Percentiles rank a stretch among this genome's conserved stretches.
phyloP scores from a whole-genome alignment of 2,797 vertebrate species.

The Lepus townsendii region DNA sequence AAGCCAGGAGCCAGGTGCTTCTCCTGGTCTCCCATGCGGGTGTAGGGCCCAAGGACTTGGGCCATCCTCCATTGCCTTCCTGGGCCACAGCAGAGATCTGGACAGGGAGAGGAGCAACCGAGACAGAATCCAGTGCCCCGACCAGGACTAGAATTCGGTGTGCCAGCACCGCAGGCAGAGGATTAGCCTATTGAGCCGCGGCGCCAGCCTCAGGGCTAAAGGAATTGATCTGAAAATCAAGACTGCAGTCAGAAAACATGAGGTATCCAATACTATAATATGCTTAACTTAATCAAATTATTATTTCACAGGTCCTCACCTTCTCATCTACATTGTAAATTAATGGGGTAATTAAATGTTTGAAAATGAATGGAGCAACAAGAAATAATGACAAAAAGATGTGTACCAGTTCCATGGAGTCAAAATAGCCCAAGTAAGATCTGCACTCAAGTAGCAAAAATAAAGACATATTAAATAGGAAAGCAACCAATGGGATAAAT shows the following conservation, averaged over 20 bases:
- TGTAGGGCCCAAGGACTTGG: too few relatives aligned
- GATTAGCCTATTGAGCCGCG: too few relatives aligned
- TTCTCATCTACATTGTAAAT: neutral
- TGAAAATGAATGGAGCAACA: neutral
- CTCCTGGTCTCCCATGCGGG: too few relatives aligned
- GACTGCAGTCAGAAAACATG: neutral
- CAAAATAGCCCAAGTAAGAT: constrained; percentile 20
- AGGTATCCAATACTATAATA: neutral
- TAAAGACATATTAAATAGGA: neutral
- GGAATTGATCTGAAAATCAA: constrained; percentile 47
- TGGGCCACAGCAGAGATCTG: too few relatives aligned
- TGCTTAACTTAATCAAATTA: neutral
- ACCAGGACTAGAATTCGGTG: too few relatives aligned
- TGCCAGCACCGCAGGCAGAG: too few relatives aligned
- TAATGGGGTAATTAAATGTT: constrained; percentile 24
- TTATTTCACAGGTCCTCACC: neutral
- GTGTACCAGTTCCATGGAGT: neutral
- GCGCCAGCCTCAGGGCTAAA: neutral
- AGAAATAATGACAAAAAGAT: neutral
- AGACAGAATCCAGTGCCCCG: too few relatives aligned
- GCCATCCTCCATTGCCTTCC: too few relatives aligned
- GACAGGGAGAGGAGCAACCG: too few relatives aligned
- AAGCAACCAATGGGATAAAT: neutral
- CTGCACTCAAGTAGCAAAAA: neutral
- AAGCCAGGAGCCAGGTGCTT: too few relatives aligned